phyloP scores from a whole-genome alignment of 2,113 vertebrate species.

The Vimba vimba region DNA sequence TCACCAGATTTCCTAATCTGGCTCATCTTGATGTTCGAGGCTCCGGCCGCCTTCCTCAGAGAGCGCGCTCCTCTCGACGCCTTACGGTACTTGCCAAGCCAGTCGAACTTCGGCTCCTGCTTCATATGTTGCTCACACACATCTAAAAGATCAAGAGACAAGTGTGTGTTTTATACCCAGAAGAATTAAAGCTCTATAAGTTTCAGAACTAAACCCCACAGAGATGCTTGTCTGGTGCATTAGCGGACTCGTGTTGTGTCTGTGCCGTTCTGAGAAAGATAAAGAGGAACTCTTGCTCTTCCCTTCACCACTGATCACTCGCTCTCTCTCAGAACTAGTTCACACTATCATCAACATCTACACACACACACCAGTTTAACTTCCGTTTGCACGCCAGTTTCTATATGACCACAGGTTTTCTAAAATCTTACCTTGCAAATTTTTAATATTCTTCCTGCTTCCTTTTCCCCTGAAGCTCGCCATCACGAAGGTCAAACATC shows the following conservation, averaged over 20 bases:
- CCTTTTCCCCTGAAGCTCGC: constrained; percentile 45
- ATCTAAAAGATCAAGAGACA: constrained; percentile 63
- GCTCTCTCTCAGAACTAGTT: constrained; percentile 9
- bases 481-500: constrained; percentile 52
- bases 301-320: not conserved
- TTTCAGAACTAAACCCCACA: not conserved
- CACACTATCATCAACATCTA: not conserved
- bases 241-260: not conserved
- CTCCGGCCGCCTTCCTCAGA: constrained; percentile 51
- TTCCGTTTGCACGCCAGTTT: constrained; percentile 27
- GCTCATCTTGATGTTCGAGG: constrained; percentile 56
- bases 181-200: not conserved
- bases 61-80: constrained; percentile 48
- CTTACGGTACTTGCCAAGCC: constrained; percentile 76
- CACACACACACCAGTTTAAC: not conserved
- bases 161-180: too few relatives aligned
- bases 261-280: not conserved
- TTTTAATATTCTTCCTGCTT: constrained; percentile 53
- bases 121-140: constrained; percentile 70
- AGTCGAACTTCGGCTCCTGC: constrained; percentile 71
- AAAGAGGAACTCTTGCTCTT: not conserved
- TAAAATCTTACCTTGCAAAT: constrained; percentile 61
- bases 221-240: not conserved
- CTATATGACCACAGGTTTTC: constrained; percentile 8
- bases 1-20: constrained; percentile 68